phyloP scores from a whole-genome alignment of 2,113 vertebrate genomes.

The Rhombomys opimus region DNA sequence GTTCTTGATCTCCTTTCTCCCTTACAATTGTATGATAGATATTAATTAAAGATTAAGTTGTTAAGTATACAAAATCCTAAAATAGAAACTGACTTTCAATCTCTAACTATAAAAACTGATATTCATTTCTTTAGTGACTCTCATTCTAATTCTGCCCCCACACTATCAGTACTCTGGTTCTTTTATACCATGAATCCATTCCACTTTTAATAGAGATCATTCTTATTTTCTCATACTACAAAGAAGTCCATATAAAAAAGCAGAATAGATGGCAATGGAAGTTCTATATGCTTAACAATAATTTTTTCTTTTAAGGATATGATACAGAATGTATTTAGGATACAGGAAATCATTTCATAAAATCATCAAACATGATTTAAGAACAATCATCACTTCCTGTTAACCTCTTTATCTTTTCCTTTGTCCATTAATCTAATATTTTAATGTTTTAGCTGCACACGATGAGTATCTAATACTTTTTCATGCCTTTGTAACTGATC shows the following conservation, averaged over 20 bases:
- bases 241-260: neutral
- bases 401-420: neutral
- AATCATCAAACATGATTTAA: neutral
- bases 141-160: neutral
- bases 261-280: neutral
- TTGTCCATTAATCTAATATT: neutral
- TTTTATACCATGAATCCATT: neutral
- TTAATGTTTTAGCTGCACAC: neutral
- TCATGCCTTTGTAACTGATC: neutral
- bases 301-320: neutral
- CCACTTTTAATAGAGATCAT: neutral
- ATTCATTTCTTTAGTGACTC: neutral
- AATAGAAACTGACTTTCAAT: neutral
- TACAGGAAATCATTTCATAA: neutral
- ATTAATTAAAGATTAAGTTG: neutral
- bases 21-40: neutral
- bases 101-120: neutral
- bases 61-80: neutral
- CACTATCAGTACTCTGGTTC: neutral
- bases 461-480: neutral
- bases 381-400: neutral
- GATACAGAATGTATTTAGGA: neutral
- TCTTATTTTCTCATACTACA: neutral
- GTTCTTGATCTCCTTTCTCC: neutral
- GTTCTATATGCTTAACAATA: neutral